These are phyloP conservation scores for Cacoxenus indagator DNA, from an alignment of 2,888 invertebrate species.

Conservation along the genomic window DNA sequence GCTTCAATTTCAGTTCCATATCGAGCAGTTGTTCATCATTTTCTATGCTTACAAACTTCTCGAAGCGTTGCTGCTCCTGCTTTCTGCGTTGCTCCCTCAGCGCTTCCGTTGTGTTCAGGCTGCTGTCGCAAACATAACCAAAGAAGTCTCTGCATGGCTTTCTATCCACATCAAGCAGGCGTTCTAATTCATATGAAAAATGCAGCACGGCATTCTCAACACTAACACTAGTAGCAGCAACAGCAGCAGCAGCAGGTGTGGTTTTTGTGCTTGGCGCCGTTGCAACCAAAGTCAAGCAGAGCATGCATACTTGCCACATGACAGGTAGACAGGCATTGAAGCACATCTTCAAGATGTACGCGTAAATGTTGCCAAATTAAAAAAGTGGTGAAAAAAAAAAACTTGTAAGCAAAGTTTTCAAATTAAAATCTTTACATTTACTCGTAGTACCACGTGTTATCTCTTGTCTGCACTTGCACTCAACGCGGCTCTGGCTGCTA, in stretches of 20 bases:
- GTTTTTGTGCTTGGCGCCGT: not conserved
- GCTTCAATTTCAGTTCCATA: constrained; percentile 61
- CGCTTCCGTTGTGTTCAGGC: constrained; percentile 43
- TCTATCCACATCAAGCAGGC: constrained; percentile 50
- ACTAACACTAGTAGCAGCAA: constrained; percentile 30
- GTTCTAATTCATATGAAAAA: constrained; percentile 58
- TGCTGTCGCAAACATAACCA: constrained; percentile 60
- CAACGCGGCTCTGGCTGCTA: not conserved
- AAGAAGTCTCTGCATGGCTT: constrained; percentile 66
- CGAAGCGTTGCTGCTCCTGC: constrained; percentile 58
- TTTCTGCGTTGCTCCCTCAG: constrained; percentile 41
- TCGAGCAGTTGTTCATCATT: constrained; percentile 56
- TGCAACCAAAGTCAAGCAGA: not conserved
- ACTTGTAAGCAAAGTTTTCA: constrained; percentile 25
- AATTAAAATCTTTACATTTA: constrained; percentile 33
- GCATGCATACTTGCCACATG: not conserved
- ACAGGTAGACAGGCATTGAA: not conserved
- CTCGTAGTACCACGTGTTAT: too few species aligned
- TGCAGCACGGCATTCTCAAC: constrained; percentile 54
- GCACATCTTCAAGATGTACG: not conserved
- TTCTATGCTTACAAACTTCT: constrained; percentile 49
- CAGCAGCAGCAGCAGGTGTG: not conserved
- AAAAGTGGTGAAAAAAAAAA: not conserved
- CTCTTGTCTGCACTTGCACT: not conserved
- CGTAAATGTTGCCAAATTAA: not conserved